phyloP scores from a whole-genome alignment of 2,113 vertebrate species.

The Thinocorus orbignyianus region DNA sequence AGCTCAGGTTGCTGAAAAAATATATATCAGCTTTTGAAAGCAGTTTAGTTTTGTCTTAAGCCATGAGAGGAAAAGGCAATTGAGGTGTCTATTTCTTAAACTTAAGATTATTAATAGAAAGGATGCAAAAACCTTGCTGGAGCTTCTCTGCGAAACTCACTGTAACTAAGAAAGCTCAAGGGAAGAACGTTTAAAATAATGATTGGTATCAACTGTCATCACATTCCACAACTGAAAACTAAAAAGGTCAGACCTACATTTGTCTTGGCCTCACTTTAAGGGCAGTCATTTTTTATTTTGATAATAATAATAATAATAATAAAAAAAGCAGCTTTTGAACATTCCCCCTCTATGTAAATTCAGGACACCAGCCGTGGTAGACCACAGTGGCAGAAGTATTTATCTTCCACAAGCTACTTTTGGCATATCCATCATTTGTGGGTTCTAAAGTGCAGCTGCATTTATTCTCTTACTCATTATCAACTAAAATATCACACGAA shows the following conservation, averaged over 20 bases:
- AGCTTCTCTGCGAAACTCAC: conserved; percentile 20
- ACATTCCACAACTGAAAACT: conserved; percentile 70
- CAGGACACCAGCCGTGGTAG: conserved; percentile 65
- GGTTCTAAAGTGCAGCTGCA: conserved; percentile 56
- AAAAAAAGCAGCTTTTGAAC: conserved; percentile 61
- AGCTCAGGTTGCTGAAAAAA: conserved; percentile 26
- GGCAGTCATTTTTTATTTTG: conserved; percentile 71
- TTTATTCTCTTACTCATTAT: conserved; percentile 63
- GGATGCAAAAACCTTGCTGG: conserved; percentile 2
- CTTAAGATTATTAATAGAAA: conserved; percentile 2
- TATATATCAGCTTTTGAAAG: background rate
- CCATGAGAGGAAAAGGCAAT: background rate
- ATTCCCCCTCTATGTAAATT: conserved; percentile 64
- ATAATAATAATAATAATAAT: conserved; percentile 67
- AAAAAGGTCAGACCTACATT: conserved; percentile 65
- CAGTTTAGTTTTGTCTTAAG: background rate
- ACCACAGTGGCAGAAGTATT: conserved; percentile 73
- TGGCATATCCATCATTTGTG: conserved; percentile 49
- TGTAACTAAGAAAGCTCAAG: conserved; percentile 65
- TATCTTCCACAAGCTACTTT: conserved; percentile 69
- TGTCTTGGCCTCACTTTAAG: conserved; percentile 72
- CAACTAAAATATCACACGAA: conserved; percentile 57
- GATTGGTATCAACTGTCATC: conserved; percentile 70
- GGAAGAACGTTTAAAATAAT: conserved; percentile 69
- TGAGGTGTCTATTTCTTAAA: conserved; percentile 7